Evolutionary conservation across 2,113 vertebrate species (phyloP).

Genomic region (Perca flavescens): DNA sequence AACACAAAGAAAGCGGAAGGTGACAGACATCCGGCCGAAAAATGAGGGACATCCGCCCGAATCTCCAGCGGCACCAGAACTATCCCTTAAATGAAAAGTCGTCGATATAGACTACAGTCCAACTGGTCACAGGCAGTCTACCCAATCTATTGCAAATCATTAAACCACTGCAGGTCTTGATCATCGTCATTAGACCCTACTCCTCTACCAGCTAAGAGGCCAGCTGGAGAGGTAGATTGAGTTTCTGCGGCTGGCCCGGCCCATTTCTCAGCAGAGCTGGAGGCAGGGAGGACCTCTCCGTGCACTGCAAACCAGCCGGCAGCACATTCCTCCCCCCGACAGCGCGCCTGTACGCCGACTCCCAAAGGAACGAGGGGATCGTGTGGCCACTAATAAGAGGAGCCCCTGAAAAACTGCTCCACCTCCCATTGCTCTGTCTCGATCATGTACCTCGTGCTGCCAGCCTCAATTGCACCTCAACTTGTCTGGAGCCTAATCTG

Average conservation of each 20-base stretch:
- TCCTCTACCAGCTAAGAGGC: slow-evolving; percentile 27
- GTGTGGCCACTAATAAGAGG: slow-evolving; percentile 73
- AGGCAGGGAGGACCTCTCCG: slow-evolving; percentile 47
- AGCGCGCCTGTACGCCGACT: slow-evolving; percentile 55
- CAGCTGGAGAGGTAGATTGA: slow-evolving; percentile 60
- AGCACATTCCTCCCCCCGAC: slow-evolving; percentile 70
- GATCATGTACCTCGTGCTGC: slow-evolving; percentile 27
- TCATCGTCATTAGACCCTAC: slow-evolving; percentile 9
- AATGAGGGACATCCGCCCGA: no score
- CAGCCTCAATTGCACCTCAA: background rate
- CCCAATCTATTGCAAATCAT: slow-evolving; percentile 36
- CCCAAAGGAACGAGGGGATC: slow-evolving; percentile 65
- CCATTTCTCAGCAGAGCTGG: slow-evolving; percentile 57
- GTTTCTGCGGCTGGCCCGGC: slow-evolving; percentile 52
- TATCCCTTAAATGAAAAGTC: no score
- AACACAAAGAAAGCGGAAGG: no score
- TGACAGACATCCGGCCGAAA: no score
- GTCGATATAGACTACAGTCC: background rate
- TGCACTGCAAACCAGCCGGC: slow-evolving; percentile 67
- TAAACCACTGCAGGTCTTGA: slow-evolving; percentile 31
- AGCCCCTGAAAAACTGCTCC: slow-evolving; percentile 45
- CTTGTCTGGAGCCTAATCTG: slow-evolving; percentile 31
- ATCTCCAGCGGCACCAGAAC: no score
- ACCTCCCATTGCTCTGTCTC: slow-evolving; percentile 36
- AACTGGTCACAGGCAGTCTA: slow-evolving; percentile 25